These are phyloP conservation scores for Caenorhabditis virilis DNA, from an alignment of 2,888 invertebrate species.

Conservation along the genomic window DNA sequence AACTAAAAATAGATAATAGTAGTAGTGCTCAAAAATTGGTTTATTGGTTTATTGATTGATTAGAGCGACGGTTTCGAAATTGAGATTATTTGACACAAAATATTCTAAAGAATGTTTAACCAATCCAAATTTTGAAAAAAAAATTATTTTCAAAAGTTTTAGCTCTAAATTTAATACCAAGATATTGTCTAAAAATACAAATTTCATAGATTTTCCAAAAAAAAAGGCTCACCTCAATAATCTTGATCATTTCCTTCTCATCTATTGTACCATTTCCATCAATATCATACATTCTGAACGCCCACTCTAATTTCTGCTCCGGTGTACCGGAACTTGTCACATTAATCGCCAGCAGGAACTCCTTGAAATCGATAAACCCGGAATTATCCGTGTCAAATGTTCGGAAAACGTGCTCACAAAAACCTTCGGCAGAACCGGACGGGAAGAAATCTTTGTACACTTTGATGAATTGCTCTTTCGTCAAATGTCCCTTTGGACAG, in stretches of 20 bases:
- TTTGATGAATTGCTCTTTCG: constrained; percentile 70
- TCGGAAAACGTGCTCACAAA: constrained; percentile 69
- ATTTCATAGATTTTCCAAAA: not conserved
- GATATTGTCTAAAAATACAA: too few relatives aligned
- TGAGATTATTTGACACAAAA: too few relatives aligned
- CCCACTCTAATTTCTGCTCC: constrained; percentile 97
- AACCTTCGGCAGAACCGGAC: constrained; percentile 69
- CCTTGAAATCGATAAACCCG: constrained; percentile 83
- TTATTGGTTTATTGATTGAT: too few relatives aligned
- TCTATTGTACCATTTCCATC: constrained; percentile 97
- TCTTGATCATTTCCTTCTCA: constrained; percentile 98
- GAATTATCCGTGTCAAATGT: constrained; percentile 83
- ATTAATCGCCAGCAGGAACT: constrained; percentile 95
- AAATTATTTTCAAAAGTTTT: too few relatives aligned
- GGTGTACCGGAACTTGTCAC: constrained; percentile 96
- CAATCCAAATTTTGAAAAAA: too few relatives aligned
- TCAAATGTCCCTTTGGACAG: constrained; percentile 69
- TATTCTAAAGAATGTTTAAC: too few relatives aligned
- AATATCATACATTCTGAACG: constrained; percentile 97
- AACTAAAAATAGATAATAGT: too few relatives aligned
- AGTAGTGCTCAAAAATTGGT: too few relatives aligned
- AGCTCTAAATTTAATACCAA: too few relatives aligned
- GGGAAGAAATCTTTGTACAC: constrained; percentile 70
- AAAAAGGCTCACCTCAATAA: constrained; percentile 81
- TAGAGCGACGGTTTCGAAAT: too few relatives aligned